Evolutionary conservation across 2,888 invertebrate species (phyloP).

Genomic region (Lochmaea crataegi): DNA sequence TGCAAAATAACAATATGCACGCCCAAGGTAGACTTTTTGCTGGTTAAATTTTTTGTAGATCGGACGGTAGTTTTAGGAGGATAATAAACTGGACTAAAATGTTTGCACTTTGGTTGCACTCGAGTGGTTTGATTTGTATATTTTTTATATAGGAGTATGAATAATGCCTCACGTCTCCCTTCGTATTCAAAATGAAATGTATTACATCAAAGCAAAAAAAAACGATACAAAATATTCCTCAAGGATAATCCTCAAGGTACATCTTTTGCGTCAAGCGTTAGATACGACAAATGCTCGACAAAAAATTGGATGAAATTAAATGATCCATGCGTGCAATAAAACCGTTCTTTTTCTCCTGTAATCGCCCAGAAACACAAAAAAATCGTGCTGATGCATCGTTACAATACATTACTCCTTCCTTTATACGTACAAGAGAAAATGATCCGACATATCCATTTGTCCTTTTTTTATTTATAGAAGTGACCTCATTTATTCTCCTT

Average conservation of each 20-base stretch:
- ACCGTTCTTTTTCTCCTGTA: conserved; percentile 4
- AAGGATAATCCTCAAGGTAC: neutral
- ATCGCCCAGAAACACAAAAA: conserved; percentile 1
- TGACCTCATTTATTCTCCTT: conserved; percentile 12
- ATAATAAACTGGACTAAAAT: no score
- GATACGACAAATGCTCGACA: neutral
- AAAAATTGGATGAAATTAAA: neutral
- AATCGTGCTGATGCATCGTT: conserved; percentile 9
- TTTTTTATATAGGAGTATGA: no score
- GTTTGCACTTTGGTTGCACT: no score
- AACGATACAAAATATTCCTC: no score
- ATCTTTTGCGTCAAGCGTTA: neutral
- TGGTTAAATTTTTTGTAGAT: no score
- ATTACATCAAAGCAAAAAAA: no score
- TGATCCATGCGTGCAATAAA: neutral
- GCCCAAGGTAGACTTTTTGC: no score
- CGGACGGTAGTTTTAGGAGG: no score
- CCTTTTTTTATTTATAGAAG: conserved; percentile 12
- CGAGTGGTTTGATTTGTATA: no score
- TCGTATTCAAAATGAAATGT: neutral
- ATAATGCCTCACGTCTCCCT: no score
- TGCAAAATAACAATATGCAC: no score
- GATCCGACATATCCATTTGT: conserved; percentile 2
- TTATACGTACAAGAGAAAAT: conserved; percentile 7
- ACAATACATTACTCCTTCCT: conserved; percentile 9